Base-by-base conservation (phyloP, 1,140 invertebrate genomes). In the Cherax quadricarinatus region DNA sequence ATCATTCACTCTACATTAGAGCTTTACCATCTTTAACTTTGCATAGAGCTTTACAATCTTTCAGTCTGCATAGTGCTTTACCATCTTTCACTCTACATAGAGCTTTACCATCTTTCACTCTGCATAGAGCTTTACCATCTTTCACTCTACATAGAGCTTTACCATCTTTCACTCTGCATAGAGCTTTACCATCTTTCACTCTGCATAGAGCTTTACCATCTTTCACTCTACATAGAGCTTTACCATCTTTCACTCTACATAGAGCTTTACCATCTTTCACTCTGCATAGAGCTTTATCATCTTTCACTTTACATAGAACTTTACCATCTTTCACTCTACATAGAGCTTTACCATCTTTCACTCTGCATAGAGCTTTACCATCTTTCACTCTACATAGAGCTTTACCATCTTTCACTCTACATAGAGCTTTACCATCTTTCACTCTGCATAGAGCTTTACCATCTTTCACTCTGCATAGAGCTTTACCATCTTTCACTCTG, bases 31-130 rank as follows among this genome's bases (percentile, higher is more conserved):
- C 53, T 3, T 16, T 10, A 1, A 60, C 57, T 60, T 3, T 12
- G 12, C 53, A 78, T 51, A 53, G 51, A 73, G 51, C 86, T 80
- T 75, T 57, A 73, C 75, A 51, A 51, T 62, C 57, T 62, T 53
- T 66, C 48, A 18, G 24, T 9, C 51, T 16, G n/a, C n/a, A n/a
- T n/a, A 10, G 24, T 18, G 10, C 24, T 24, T 60, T 10, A 60
- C 16, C 66, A 18, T 18, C 66, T n/a, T n/a, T n/a, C 66, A 6
- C n/a, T n/a, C n/a, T 12, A 16, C 30, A 41, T 41, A 41, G 30
- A 41, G 30, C 30, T 41, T 41, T 0, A 41, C 30, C 0, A 41
- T 1, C 30, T 41, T 41, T 41, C 30, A 41, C 2, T 41, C 30
- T 41, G 3, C 16, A 60, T 60, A 60, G 9, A 60, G 9, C 9